Evolutionary conservation across 2,888 invertebrate species (phyloP), one percentile per base, ranked within the genome.

Genomic region (Imbricaverruca yamaguchii): DNA sequence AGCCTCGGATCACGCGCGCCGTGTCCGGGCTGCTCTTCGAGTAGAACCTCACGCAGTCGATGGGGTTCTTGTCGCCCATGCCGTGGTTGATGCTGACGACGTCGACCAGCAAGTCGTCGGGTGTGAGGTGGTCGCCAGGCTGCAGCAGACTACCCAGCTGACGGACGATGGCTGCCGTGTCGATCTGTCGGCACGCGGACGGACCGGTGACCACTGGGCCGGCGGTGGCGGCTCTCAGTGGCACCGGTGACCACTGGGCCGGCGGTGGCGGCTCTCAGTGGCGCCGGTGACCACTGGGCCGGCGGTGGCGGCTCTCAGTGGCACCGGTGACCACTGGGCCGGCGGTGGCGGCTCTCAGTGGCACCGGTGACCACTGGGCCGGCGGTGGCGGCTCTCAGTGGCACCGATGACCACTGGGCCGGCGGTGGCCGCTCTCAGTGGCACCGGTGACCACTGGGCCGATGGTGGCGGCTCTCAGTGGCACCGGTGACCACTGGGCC

Each of bases 41-140:
- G 77, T 83, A 84, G 80, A 84, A 84, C 59, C 83, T 81, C 21
- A 84, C 84, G 79, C 67, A 81, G 55, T 84, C 83, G 18, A 84
- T 83, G 21, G 84, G 84, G 80, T 84, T 83, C 78, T 81, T 80
- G 13, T 83, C 82, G 18, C 83, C 83, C 82, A 83, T 83, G 13
- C 84, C 84, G 82, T 83, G 84, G 63, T 81, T 80, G 53, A 83
- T 25, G 25, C 78, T 74, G 8, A 82, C 63, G 21, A 80, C 80
- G 13, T 80, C 74, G 39, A 82, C 61, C n/a, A 80, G 56, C 3
- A 82, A 23, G n/a, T 82, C 67, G 11, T 78, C 80, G 12, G 57
- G 56, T 13, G n/a, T 11, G 11, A 78, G 11, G 57, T 13, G 13
- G 23, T 78, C 78, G 12, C 15, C 57, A 2, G 78, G 56, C 56